A percentile compares a stretch with the other conserved stretches of the same genome.
Evolutionary conservation across 2,888 invertebrate genomes (phyloP).

Genomic region (Steinernema scapterisci): DNA sequence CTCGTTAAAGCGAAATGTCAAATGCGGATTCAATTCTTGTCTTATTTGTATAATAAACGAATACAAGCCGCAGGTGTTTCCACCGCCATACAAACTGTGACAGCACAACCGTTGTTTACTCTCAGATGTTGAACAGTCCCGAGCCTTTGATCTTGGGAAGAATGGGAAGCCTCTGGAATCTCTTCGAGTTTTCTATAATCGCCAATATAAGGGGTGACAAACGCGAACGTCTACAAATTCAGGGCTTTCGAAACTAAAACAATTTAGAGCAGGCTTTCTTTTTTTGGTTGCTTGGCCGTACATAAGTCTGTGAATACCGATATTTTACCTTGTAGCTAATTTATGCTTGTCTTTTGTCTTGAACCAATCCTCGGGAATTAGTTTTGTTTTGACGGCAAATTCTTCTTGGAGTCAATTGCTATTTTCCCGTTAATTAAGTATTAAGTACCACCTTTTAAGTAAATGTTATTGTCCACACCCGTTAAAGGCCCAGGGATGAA

Average conservation of each 20-base stretch:
- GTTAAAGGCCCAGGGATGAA: not conserved
- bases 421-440: too few species aligned
- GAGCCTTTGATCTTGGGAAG: too few species aligned
- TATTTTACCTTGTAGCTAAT: not conserved
- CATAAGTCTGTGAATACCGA: not conserved
- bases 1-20: slow-evolving; percentile 38
- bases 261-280: not conserved
- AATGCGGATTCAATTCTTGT: not conserved
- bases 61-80: not conserved
- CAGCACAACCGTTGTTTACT: too few species aligned
- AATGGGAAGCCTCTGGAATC: too few species aligned
- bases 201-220: too few species aligned
- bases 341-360: not conserved
- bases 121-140: too few species aligned
- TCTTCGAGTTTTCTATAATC: too few species aligned
- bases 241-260: not conserved
- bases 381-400: not conserved
- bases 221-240: not conserved
- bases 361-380: not conserved
- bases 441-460: not conserved
- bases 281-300: not conserved
- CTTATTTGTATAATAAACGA: slow-evolving; percentile 6
- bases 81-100: not conserved
- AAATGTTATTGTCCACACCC: not conserved
- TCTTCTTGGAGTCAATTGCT: too few species aligned